Evolutionary conservation across 1,140 invertebrate species (phyloP).

Genomic region (Hylaeus volcanicus): DNA sequence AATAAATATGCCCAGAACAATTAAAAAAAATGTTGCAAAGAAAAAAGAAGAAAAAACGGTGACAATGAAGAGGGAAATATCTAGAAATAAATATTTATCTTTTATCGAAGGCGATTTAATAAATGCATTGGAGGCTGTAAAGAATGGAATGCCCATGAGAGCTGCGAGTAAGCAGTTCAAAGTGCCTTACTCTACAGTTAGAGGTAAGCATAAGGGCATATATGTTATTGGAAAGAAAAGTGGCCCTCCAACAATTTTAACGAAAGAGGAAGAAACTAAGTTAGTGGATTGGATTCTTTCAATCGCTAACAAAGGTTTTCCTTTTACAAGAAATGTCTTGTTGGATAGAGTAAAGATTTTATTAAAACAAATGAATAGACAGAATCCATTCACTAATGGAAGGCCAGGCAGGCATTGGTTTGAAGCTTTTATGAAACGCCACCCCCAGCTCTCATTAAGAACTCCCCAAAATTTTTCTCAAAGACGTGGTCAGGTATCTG

Average conservation of each 20-base stretch:
- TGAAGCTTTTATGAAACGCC: slow-evolving; percentile 60
- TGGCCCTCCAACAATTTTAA: slow-evolving; percentile 60
- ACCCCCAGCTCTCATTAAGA: slow-evolving; percentile 63
- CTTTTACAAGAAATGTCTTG: slow-evolving; percentile 69
- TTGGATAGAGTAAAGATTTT: slow-evolving; percentile 68
- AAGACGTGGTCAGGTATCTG: slow-evolving; percentile 59
- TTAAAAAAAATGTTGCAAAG: not conserved
- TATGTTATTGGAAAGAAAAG: slow-evolving; percentile 48
- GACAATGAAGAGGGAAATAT: not conserved
- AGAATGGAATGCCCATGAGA: slow-evolving; percentile 1
- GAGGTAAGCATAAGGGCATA: slow-evolving; percentile 1
- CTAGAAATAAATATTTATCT: not conserved
- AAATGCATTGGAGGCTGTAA: not conserved
- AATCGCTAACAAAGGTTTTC: slow-evolving; percentile 68
- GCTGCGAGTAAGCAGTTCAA: slow-evolving; percentile 3
- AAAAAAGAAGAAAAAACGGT: not conserved
- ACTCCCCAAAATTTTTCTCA: slow-evolving; percentile 64
- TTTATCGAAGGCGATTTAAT: not conserved
- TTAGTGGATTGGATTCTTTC: slow-evolving; percentile 67
- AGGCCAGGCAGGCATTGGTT: slow-evolving; percentile 66
- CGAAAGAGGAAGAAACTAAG: slow-evolving; percentile 61
- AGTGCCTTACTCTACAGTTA: slow-evolving; percentile 12
- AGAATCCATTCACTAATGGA: slow-evolving; percentile 65
- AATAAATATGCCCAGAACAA: not conserved
- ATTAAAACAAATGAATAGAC: slow-evolving; percentile 60